Base-by-base conservation (phyloP, 2,888 invertebrate species). In the Eristalinus sepulchralis region DNA sequence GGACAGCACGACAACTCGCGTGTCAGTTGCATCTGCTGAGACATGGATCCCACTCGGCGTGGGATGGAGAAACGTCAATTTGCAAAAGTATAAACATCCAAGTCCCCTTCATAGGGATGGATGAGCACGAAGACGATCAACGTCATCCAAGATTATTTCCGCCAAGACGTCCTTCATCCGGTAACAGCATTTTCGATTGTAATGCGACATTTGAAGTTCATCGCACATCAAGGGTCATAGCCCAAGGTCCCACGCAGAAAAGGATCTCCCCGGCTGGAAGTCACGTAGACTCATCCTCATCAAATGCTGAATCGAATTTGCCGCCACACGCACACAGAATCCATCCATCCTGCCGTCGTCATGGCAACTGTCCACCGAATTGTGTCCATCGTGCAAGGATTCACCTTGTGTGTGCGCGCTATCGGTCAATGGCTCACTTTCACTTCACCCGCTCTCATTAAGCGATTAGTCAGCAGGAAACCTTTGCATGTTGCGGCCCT, bases 381-480 rank as follows among this genome's bases (percentile, higher is more conserved):
- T 39, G 11, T 39, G 13, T 39, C 39, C 39, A 2, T 4, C n/a
- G 13, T n/a, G 3, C 39, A 20, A 55, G 24, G 24, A 13, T 13
- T n/a, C 57, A 24, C 11, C 20, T 11, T 22, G n/a, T n/a, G n/a
- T n/a, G n/a, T 13, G 20, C 13, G 20, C 11, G 24, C 24, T 57
- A 24, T 57, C 57, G 57, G 57, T 20, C 67, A 67, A 33, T 47
- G 22, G 10, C 66, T 53, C 27, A 55, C 55, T 33, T 55, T 33
- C 22, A 53, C 67, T 17, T 33, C 47, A 31, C 53, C 60, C 17
- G 11, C 8, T 13, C 24, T 57, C 57, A 27, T 10, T 59, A 59
- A 27, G 27, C 57, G 71, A 72, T 79, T 60, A 79, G 78, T 79
- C 66, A 79, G 64, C 71, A 64, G 47, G 47, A 79, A 53, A 72